Evolutionary conservation across 35 echinoderm and acorn worm species (phyloP), one percentile per base, ranked within the genome.

Genomic region (Heliocidaris erythrogramma): DNA sequence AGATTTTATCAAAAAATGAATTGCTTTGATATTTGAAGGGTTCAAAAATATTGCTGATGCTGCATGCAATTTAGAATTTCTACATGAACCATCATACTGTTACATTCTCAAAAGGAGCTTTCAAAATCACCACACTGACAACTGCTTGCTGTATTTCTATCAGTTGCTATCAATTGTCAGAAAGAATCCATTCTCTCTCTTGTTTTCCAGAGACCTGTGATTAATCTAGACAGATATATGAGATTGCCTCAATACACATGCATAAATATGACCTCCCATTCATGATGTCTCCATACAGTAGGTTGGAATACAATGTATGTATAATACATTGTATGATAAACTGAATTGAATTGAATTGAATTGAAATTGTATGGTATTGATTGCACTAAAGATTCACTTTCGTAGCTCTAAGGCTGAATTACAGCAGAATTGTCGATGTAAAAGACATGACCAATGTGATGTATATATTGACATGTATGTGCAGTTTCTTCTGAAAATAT

Each of bases 191-290:
- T 78, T 78, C 27, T 29, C 65, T 78, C 27, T 78, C 65, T 78
- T n/a, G 65, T 78, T 27, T 78, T 78, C 65, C 7, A 27, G 1
- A 78, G 27, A 78, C 7, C 5, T 18, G n/a, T 27, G 65, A 78
- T 78, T 18, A 78, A 78, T 78, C 65, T 78, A n/a, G 65, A 78
- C 65, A 78, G 18, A 78, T 78, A 78, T 78, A 78, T 78, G n/a
- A n/a, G 65, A 78, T 78, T 78, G 65, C 65, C 21, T 78, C 17
- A 21, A 78, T 27, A 69, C 21, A 65, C 65, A 27, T 78, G 65
- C 7, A 78, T n/a, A 78, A 27, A 78, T n/a, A 18, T 78, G 65
- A 78, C 65, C 65, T 56, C 65, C 65, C 65, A 78, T 27, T 78
- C 65, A 78, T n/a, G 65, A n/a, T 27, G 65, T 78, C 4, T 78